Percentiles rank a stretch among this genome's conserved stretches.
These are phyloP conservation scores for Cacatua alba DNA, from an alignment of 2,113 vertebrate species.

Conservation along the genomic window DNA sequence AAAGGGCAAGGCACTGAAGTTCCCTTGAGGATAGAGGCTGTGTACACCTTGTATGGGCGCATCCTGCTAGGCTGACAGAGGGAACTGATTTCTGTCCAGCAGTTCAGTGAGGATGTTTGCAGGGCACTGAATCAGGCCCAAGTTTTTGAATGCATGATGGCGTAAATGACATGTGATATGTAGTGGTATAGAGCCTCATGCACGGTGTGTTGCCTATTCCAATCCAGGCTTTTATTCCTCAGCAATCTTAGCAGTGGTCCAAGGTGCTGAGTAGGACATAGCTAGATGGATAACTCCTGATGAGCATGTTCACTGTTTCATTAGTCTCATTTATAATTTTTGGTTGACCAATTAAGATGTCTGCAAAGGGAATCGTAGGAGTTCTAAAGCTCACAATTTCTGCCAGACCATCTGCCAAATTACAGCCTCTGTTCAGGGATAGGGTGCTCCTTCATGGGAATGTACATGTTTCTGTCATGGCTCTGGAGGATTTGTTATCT, in stretches of 20 bases:
- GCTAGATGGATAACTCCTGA: neutral
- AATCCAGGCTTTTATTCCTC: neutral
- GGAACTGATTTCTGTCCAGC: neutral
- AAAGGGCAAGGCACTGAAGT: neutral
- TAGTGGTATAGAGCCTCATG: neutral
- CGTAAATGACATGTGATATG: too few species aligned
- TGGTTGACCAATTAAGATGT: neutral
- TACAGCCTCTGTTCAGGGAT: neutral
- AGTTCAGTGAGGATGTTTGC: neutral
- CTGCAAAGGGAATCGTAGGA: neutral
- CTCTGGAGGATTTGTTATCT: neutral
- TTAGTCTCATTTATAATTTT: neutral
- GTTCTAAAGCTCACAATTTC: neutral
- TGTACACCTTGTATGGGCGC: fast-evolving
- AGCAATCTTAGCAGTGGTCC: fast-evolving
- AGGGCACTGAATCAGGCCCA: neutral
- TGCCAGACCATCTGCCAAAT: neutral
- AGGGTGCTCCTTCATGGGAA: neutral
- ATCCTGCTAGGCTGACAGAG: neutral
- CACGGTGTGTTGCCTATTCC: neutral
- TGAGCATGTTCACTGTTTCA: neutral
- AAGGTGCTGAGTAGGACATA: neutral
- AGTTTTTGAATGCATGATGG: neutral
- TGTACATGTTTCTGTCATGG: neutral
- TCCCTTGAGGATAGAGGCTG: neutral